phyloP scores from a whole-genome alignment of 2,797 vertebrate species.

The Eupleurogrammus muticus region DNA sequence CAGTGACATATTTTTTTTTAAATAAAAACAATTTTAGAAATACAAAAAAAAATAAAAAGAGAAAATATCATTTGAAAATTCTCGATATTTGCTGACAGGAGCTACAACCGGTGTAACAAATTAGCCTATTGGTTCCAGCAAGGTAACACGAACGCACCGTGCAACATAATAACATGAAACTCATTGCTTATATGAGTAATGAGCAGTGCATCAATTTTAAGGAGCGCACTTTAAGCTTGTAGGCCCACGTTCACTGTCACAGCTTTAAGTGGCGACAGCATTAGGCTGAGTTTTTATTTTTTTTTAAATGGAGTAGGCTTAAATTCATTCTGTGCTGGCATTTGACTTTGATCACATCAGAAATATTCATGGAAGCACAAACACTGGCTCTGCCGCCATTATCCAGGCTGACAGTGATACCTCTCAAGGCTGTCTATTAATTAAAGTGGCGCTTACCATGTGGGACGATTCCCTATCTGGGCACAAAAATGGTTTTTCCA shows the following conservation, averaged over 20 bases:
- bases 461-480: constrained; percentile 84
- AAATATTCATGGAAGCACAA: constrained; percentile 92
- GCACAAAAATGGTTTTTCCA: constrained; percentile 81
- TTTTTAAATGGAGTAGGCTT: constrained; percentile 61
- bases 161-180: constrained; percentile 62
- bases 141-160: constrained; percentile 60
- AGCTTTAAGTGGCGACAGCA: constrained; percentile 75
- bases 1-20: background rate
- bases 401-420: constrained; percentile 86
- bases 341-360: constrained; percentile 93
- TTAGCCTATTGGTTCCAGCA: constrained; percentile 68
- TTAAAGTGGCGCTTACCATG: constrained; percentile 88
- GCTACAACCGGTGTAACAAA: constrained; percentile 61
- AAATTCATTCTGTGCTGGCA: constrained; percentile 79
- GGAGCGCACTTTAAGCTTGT: constrained; percentile 68
- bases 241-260: constrained; percentile 73
- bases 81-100: constrained; percentile 36
- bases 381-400: constrained; percentile 86
- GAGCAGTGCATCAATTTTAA: constrained; percentile 64
- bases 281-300: constrained; percentile 49
- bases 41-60: too few relatives aligned
- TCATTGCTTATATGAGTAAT: constrained; percentile 60
- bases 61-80: too few relatives aligned
- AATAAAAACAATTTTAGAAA: constrained; percentile 1
- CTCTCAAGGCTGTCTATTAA: constrained; percentile 90